phyloP scores from a whole-genome alignment of 2,888 invertebrate species.

The Cheilosia pagana region DNA sequence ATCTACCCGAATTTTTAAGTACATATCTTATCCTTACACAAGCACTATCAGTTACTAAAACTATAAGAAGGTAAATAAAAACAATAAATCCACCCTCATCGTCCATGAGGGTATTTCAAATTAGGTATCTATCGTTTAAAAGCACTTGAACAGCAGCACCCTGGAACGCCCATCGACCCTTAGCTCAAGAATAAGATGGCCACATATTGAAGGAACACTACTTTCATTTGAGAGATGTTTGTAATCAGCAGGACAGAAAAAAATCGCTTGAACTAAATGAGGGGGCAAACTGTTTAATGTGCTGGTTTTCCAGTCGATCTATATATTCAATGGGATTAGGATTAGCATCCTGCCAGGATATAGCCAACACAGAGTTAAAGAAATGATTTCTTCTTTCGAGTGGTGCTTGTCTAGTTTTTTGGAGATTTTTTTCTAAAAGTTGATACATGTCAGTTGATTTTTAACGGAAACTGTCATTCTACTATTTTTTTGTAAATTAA shows the following conservation, averaged over 20 bases:
- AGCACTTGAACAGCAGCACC: slow-evolving; percentile 32
- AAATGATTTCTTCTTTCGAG: too few species aligned
- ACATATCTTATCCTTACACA: too few species aligned
- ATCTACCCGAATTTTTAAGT: too few species aligned
- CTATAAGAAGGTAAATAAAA: slow-evolving; percentile 32
- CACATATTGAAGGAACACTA: slow-evolving; percentile 3
- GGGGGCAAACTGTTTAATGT: not conserved
- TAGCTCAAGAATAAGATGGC: slow-evolving; percentile 23
- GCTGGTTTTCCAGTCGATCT: not conserved
- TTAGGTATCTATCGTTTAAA: slow-evolving; percentile 41
- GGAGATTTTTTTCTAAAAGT: too few species aligned
- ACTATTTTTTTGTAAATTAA: too few species aligned
- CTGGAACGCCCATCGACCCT: slow-evolving; percentile 13
- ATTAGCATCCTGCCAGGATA: not conserved
- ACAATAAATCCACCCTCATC: slow-evolving; percentile 42
- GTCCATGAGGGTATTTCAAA: slow-evolving; percentile 5
- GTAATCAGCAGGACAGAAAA: too few species aligned
- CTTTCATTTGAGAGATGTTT: too few species aligned
- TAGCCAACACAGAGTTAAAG: not conserved
- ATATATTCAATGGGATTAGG: not conserved
- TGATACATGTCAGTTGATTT: too few species aligned
- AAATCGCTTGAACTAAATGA: not conserved
- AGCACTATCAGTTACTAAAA: too few species aligned
- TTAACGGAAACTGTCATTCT: too few species aligned
- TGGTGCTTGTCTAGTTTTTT: too few species aligned